Base-by-base conservation (phyloP, 2,113 vertebrate genomes). In the Nibea albiflora region DNA sequence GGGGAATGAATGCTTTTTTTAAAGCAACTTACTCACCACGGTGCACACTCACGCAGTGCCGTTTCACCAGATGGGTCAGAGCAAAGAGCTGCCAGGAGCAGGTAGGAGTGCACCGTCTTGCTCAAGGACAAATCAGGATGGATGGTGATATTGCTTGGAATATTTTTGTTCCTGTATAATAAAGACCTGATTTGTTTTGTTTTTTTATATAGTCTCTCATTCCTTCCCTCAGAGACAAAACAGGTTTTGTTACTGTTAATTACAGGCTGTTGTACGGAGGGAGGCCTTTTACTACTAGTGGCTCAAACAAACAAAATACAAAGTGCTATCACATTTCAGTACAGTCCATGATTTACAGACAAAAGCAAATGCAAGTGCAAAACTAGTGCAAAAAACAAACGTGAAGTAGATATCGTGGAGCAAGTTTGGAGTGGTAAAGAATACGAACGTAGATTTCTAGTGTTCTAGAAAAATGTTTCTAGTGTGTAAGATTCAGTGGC, bases 51-150 rank as follows among this genome's bases (percentile, higher is more conserved):
- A 24, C n/a, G 70, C 22, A 8, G 24, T 65, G 50, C 53, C 11
- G 24, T 80, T 77, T 80, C 57, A 83, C 65, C 57, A 65, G 73
- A 73, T 54, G 77, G 65, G 76, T 88, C 84, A 70, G 57, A 75
- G 70, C 60, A 67, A 44, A 70, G 64, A 49, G 50, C 46, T 74
- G 76, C 73, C 76, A 68, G 76, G 24, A 88, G 70, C 70, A 84
- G 76, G 85, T 52, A 84, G n/a, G 56, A 77, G 85, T 83, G 88
- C 14, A 77, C 12, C 4, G 52, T 73, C 69, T 78, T 11, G 61
- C 84, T 85, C 82, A 86, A 84, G 86, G 83, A 86, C 65, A 79
- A 68, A 84, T 69, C 68, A 52, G 61, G 67, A 74, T 65, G 68
- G 54, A 53, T 56, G 66, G 19, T 76, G 80, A 31, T 57, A 28